Evolutionary conservation across 2,797 vertebrate genomes (phyloP), one percentile per base, ranked within the genome.

Genomic region (Melanotaenia pygmaea): DNA sequence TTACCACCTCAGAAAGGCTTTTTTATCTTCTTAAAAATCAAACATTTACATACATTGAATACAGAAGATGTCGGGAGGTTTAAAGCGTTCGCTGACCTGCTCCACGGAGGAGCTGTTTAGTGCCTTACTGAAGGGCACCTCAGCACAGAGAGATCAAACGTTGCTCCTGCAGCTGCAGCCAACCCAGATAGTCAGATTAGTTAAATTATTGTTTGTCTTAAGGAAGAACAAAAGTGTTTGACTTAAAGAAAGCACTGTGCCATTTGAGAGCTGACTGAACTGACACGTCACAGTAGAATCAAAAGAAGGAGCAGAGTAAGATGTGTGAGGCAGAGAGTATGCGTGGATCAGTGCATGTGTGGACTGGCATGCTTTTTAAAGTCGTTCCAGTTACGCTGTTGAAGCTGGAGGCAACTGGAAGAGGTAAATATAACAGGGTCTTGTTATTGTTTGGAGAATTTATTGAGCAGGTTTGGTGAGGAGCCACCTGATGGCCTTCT

Each of bases 91-190:
- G 30, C 58, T 35, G 62, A 73, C 66, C 77, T 70, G 75, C 72
- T 80, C 67, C 61, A 18, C 45, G 40, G 80, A 83, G 78, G 64
- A 80, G 62, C 79, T 63, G 83, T 81, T 74, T 87, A 88, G 88
- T 92, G 91, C 88, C 90, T 92, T 91, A 88, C 70, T 75, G 71
- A 64, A 78, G 75, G 86, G 84, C 92, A 83, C 86, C 83, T 91
- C 70, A 37, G 67, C 79, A 70, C 68, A 67, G 75, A 77, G 58
- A 63, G 59, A 58, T 80, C 64, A 74, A 63, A 53, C 57, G 62
- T 58, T 72, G 69, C 69, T 67, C 68, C 56, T 71, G 70, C 71
- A 72, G 77, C 67, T 59, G 59, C 73, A 53, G 38, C 65, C 45
- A 68, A 60, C 82, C 81, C 45, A 71, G 81, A 82, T 82, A 80